These are phyloP conservation scores for Junonia oenone DNA, from an alignment of 2,888 invertebrate species.

Conservation along the genomic window DNA sequence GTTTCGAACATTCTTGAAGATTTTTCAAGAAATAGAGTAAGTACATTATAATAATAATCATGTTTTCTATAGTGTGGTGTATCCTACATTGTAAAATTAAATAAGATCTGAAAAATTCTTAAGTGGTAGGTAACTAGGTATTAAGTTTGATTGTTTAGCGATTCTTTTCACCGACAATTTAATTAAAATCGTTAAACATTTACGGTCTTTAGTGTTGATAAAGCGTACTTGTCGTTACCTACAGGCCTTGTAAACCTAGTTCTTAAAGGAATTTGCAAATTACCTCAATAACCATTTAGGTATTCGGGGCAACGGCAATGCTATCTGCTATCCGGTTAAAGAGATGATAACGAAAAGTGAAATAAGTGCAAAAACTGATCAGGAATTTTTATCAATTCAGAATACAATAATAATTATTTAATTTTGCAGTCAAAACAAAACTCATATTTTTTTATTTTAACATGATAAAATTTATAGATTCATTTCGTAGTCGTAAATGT, in stretches of 20 bases:
- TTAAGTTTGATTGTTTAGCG: no score
- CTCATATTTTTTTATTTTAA: background rate
- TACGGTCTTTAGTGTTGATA: background rate
- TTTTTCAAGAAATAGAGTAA: no score
- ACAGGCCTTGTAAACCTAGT: constrained; percentile 15
- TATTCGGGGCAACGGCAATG: constrained; percentile 30
- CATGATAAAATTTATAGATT: background rate
- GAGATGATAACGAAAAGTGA: constrained; percentile 21
- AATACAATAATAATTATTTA: background rate
- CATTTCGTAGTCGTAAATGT: background rate
- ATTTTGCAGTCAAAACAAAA: background rate
- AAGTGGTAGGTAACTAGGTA: no score
- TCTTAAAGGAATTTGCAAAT: constrained; percentile 24
- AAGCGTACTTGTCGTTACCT: background rate
- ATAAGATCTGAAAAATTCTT: no score
- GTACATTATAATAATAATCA: no score
- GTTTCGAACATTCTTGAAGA: no score
- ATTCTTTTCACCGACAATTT: background rate
- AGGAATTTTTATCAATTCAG: constrained; percentile 3
- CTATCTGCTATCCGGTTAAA: constrained; percentile 33
- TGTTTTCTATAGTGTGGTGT: no score
- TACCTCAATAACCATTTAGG: constrained; percentile 29
- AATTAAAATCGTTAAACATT: constrained; percentile 1
- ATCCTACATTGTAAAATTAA: no score
- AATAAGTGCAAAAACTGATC: constrained; percentile 13